These are phyloP conservation scores for Amphipyra tragopoginis DNA, from an alignment of 2,888 invertebrate genomes.

Conservation along the genomic window DNA sequence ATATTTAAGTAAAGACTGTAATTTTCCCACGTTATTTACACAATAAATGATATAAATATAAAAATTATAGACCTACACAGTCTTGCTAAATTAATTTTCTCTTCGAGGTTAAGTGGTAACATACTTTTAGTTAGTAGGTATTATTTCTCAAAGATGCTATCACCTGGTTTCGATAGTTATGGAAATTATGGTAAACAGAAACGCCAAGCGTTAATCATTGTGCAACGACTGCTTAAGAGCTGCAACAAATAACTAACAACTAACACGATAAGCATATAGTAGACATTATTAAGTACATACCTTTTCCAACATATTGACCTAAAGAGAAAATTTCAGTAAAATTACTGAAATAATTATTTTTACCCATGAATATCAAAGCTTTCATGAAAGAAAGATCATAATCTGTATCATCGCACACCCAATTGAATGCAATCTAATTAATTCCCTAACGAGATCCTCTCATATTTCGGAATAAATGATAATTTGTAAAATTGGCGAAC, in stretches of 20 bases:
- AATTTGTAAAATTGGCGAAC: background rate
- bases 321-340: too few relatives aligned
- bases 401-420: background rate
- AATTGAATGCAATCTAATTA: background rate
- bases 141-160: background rate
- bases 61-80: too few relatives aligned
- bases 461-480: background rate
- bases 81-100: background rate
- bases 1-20: too few relatives aligned
- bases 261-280: background rate
- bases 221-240: background rate
- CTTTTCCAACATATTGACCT: background rate
- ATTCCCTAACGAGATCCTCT: background rate
- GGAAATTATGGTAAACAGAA: background rate
- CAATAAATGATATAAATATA: too few relatives aligned
- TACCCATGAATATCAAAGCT: background rate
- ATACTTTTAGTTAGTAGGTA: background rate
- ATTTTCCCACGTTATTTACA: too few relatives aligned
- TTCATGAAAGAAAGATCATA: background rate
- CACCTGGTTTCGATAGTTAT: constrained; percentile 3
- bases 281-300: too few relatives aligned
- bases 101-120: background rate
- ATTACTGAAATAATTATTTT: background rate
- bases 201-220: background rate
- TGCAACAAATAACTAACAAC: background rate